These are phyloP conservation scores for Cyprinus carpio DNA, from an alignment of 2,113 vertebrate species.

Conservation along the genomic window DNA sequence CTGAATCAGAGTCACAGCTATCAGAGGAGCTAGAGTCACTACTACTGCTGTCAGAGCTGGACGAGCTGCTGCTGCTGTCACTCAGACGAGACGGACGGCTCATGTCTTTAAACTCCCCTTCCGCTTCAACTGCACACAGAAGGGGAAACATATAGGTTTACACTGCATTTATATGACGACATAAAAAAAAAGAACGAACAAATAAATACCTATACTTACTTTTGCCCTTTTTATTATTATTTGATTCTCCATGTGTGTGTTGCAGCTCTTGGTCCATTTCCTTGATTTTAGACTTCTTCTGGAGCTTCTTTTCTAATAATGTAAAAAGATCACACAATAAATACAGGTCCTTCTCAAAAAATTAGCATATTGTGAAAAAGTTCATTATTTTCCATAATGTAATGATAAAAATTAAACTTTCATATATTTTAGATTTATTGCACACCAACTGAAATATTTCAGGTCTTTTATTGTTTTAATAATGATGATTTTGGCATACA, in stretches of 20 bases:
- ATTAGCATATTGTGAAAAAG: too few relatives aligned
- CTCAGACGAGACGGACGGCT: slow-evolving; percentile 69
- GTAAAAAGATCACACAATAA: slow-evolving; percentile 31
- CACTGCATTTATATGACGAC: background rate
- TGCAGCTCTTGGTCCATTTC: slow-evolving; percentile 69
- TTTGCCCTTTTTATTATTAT: slow-evolving; percentile 67
- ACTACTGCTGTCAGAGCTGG: slow-evolving; percentile 69
- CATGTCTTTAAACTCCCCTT: slow-evolving; percentile 7
- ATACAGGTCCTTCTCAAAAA: too few relatives aligned
- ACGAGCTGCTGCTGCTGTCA: slow-evolving; percentile 74
- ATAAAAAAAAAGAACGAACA: background rate
- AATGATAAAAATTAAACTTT: too few relatives aligned
- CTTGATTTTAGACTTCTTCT: slow-evolving; percentile 67
- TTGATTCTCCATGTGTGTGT: slow-evolving; percentile 68
- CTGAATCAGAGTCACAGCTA: slow-evolving; percentile 84
- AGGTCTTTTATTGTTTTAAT: too few relatives aligned
- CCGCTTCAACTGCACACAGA: slow-evolving; percentile 64
- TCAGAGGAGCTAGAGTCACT: slow-evolving; percentile 77
- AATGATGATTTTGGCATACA: too few relatives aligned
- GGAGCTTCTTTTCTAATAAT: slow-evolving; percentile 66
- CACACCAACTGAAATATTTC: too few relatives aligned
- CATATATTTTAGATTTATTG: too few relatives aligned
- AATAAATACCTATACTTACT: slow-evolving; percentile 64
- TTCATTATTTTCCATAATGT: too few relatives aligned
- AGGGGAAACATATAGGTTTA: background rate